A percentile compares a stretch with the other conserved stretches of the same genome.
Conservation (phyloP, 64 coral and sea anemone genomes). For the Hydrozoanthus tunicans region DNA sequence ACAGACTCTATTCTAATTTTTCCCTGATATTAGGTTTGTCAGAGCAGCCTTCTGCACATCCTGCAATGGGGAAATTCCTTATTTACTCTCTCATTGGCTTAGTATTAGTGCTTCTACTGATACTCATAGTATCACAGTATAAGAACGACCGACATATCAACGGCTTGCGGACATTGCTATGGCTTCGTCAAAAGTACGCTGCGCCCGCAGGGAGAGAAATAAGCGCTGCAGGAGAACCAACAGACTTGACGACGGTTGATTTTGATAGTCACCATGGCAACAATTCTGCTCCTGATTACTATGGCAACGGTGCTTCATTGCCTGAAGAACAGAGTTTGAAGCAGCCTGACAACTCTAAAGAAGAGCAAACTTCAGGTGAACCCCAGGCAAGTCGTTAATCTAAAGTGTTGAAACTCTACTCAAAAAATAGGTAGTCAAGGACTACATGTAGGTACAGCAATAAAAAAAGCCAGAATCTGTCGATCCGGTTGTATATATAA, state of each 20-base stretch:
- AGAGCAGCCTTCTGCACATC: not conserved
- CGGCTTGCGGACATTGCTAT: not conserved
- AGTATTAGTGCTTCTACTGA: not conserved
- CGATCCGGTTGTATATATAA: too few species aligned
- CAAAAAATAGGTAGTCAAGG: too few species aligned
- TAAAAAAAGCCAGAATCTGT: too few species aligned
- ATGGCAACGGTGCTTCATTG: not conserved
- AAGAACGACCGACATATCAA: not conserved
- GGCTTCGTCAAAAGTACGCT: not conserved
- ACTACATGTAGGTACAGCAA: too few species aligned
- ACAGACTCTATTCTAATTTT: not conserved
- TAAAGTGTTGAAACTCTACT: too few species aligned
- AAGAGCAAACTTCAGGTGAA: not conserved
- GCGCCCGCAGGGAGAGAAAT: not conserved
- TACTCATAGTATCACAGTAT: not conserved
- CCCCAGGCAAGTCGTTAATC: not conserved
- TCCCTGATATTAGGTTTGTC: not conserved
- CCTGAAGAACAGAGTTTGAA: not conserved
- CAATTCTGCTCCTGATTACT: not conserved
- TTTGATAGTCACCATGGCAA: not conserved
- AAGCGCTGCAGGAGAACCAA: slow-evolving; percentile 15
- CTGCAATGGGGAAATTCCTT: not conserved
- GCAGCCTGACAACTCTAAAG: not conserved
- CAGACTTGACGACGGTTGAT: not conserved
- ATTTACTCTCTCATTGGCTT: slow-evolving; percentile 7